phyloP scores from a whole-genome alignment of 2,888 invertebrate species.

The Cephus sareptanus region DNA sequence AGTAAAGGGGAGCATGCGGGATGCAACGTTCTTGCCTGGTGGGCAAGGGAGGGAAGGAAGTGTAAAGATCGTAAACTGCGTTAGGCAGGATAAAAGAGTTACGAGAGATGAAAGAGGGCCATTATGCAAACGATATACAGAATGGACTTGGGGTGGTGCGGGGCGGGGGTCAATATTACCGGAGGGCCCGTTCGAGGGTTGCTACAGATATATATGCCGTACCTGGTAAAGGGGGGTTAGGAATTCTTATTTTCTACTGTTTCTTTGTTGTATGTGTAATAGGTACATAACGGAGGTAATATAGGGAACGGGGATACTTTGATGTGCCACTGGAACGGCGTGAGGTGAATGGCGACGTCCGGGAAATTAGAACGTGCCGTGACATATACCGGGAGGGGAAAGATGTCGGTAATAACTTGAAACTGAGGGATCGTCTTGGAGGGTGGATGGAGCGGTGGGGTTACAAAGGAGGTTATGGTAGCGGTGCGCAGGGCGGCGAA shows the following conservation, averaged over 20 bases:
- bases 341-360: background rate
- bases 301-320: background rate
- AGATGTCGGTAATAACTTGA: background rate
- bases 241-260: background rate
- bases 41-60: constrained; percentile 5
- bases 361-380: background rate
- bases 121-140: constrained; percentile 5
- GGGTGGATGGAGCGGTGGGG: constrained; percentile 7
- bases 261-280: background rate
- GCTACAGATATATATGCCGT: background rate
- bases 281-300: background rate
- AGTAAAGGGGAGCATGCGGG: background rate
- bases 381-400: background rate
- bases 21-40: constrained; percentile 9
- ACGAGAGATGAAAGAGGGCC: background rate
- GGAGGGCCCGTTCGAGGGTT: background rate
- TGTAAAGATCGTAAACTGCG: constrained; percentile 2
- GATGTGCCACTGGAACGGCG: background rate
- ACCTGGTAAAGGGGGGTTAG: background rate
- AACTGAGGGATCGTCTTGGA: constrained; percentile 2
- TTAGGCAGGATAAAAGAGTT: constrained; percentile 1
- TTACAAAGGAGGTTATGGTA: background rate
- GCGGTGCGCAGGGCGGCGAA: background rate
- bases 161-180: background rate
- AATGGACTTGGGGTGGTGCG: background rate